Evolutionary conservation across 2,888 invertebrate species (phyloP), one percentile per base, ranked within the genome.

Genomic region (Cactoblastis cactorum): DNA sequence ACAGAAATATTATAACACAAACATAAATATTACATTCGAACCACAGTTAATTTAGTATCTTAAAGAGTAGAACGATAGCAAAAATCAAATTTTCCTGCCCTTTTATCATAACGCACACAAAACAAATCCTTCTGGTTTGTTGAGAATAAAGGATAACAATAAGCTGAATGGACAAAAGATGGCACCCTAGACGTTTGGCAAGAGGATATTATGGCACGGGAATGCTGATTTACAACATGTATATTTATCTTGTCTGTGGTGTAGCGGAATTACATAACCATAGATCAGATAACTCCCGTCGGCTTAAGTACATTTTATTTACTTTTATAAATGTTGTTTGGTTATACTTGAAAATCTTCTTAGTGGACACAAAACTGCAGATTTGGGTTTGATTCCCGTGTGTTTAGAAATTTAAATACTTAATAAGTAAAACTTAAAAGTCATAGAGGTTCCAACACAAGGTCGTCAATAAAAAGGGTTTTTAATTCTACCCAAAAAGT

Each of bases 141-240:
- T 37, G 37, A 24, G 24, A 35, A 48, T 48, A 48, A 47, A 37
- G 37, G 47, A 48, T 37, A 48, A 48, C 37, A 48, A 48, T 37
- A 48, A 35, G 47, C 47, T 37, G 47, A 37, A 48, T 37, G 37
- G 37, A 48, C 47, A 48, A 48, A 37, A 48, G 47, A 48, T 37
- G 47, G 24, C 47, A n/a, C 38, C 4, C 22, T 3, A 28, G 38
- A 28, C 9, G 24, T 33, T 45, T 32, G 32, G 45, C 15, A 17
- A 37, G 37, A 17, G 28, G 35, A n/a, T n/a, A n/a, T n/a, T n/a
- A n/a, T n/a, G n/a, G n/a, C 8, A 28, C 9, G 28, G 37, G 14
- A 48, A 48, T 37, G 28, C 24, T 48, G 47, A 48, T 48, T 48
- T 48, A 48, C 38, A 22, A 9, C 22, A 28, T 37, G 47, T 24